Evolutionary conservation across 53 echinoderm and acorn worm genomes (phyloP).

Genomic region (Mesocentrotus franciscanus): DNA sequence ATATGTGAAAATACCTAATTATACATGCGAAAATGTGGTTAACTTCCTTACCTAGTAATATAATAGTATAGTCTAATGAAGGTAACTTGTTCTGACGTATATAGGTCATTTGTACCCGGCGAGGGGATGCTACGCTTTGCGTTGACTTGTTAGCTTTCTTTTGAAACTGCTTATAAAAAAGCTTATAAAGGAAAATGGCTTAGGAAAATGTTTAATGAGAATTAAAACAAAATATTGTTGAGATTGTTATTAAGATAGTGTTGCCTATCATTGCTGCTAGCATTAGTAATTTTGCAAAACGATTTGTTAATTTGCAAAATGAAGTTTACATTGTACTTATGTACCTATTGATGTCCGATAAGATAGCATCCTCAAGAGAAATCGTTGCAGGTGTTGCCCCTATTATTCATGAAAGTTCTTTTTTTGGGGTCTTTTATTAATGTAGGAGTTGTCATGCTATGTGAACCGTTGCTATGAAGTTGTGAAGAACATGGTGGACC

Average conservation of each 20-base stretch:
- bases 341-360: neutral
- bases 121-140: no score
- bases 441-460: conserved; percentile 91
- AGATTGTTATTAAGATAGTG: neutral
- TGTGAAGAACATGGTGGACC: conserved; percentile 86
- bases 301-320: neutral
- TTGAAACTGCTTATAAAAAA: neutral
- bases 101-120: no score
- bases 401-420: neutral
- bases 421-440: neutral
- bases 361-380: neutral
- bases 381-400: neutral
- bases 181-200: neutral
- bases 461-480: conserved; percentile 97
- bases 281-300: neutral
- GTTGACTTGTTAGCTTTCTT: no score
- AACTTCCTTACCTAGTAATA: no score
- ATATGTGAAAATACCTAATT: no score
- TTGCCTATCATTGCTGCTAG: neutral
- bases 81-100: no score
- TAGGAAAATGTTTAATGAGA: neutral
- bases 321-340: neutral
- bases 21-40: no score
- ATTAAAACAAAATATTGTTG: neutral
- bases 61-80: no score